phyloP scores from a whole-genome alignment of 2,113 vertebrate genomes.

The Mobula birostris region DNA sequence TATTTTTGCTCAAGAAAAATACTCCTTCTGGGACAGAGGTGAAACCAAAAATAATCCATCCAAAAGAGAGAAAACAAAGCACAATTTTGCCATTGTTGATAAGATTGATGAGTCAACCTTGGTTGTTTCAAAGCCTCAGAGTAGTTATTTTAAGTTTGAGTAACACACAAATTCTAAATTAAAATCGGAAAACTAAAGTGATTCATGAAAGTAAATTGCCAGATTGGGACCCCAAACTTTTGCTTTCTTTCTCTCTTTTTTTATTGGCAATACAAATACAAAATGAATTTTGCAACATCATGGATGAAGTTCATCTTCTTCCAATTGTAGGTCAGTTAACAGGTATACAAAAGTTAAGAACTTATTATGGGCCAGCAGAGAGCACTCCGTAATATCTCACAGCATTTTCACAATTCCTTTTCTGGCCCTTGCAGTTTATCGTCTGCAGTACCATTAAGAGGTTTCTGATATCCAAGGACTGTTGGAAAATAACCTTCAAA shows the following conservation, averaged over 20 bases:
- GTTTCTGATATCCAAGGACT: neutral
- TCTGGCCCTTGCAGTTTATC: neutral
- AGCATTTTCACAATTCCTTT: conserved; percentile 26
- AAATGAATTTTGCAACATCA: neutral
- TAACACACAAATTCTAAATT: neutral
- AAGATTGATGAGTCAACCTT: neutral
- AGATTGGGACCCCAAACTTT: neutral
- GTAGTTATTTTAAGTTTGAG: neutral
- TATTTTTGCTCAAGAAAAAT: conserved; percentile 39
- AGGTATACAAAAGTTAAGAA: conserved; percentile 15
- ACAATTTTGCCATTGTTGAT: conserved; percentile 20
- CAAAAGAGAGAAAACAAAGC: neutral
- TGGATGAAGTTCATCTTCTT: neutral
- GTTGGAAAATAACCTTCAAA: conserved; percentile 48
- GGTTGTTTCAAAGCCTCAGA: conserved; percentile 10
- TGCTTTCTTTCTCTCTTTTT: neutral
- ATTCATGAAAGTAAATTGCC: neutral
- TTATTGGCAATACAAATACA: conserved; percentile 1
- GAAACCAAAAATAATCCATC: neutral
- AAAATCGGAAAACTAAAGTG: neutral
- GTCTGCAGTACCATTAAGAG: neutral
- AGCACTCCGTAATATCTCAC: neutral
- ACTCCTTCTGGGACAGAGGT: conserved; percentile 3
- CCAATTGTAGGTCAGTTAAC: neutral
- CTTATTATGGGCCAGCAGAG: neutral